A percentile compares a stretch with the other conserved stretches of the same genome.
Evolutionary conservation across 2,888 invertebrate species (phyloP).

Genomic region (Carabus problematicus): DNA sequence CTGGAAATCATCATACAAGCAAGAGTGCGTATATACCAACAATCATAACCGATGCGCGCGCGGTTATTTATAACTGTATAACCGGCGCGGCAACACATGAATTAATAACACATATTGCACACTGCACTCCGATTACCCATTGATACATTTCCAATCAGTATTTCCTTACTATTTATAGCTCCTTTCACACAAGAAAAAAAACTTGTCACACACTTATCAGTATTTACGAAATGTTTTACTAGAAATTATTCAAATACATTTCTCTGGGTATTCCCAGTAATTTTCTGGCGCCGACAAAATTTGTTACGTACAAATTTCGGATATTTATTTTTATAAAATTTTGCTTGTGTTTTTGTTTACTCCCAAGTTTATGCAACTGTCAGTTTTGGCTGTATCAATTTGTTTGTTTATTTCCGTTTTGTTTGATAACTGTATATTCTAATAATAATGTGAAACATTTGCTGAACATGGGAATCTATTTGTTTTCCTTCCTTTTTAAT

Average conservation of each 20-base stretch:
- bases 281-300: constrained; percentile 15
- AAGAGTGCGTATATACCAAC: constrained; percentile 1
- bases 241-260: too few relatives aligned
- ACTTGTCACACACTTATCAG: too few relatives aligned
- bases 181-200: too few relatives aligned
- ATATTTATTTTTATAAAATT: not conserved
- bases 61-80: constrained; percentile 6
- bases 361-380: constrained; percentile 3
- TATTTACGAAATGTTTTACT: too few relatives aligned
- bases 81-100: not conserved
- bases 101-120: not conserved
- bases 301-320: constrained; percentile 12
- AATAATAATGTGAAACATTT: too few relatives aligned
- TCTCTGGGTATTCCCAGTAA: too few relatives aligned
- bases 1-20: not conserved
- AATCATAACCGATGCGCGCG: constrained; percentile 2
- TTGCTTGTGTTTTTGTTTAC: constrained; percentile 6
- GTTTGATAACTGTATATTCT: too few relatives aligned
- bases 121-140: constrained; percentile 11
- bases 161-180: constrained; percentile 31
- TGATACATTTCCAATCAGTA: constrained; percentile 22
- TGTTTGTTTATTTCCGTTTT: not conserved
- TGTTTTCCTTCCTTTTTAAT: too few relatives aligned
- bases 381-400: constrained; percentile 2
- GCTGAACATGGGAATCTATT: too few relatives aligned